Evolutionary conservation across 2,797 vertebrate genomes (phyloP).

Genomic region (Sebastolobus alascanus): DNA sequence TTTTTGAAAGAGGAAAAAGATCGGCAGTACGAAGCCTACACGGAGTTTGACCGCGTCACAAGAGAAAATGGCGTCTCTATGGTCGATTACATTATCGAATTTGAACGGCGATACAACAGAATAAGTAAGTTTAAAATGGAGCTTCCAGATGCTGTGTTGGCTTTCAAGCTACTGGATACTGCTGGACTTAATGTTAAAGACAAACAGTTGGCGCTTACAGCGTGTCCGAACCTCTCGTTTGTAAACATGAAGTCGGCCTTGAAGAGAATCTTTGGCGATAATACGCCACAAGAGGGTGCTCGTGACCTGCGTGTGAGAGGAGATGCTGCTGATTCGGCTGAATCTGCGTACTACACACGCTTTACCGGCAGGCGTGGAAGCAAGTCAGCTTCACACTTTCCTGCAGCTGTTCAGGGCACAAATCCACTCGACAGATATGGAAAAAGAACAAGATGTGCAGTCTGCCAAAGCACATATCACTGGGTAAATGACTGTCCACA

Average conservation of each 20-base stretch:
- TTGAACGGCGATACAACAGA: not conserved
- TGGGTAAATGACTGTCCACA: conserved; percentile 10
- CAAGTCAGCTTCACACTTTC: not conserved
- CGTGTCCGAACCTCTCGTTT: conserved; percentile 8
- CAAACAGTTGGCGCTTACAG: conserved; percentile 24
- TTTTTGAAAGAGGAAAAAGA: conserved; percentile 36
- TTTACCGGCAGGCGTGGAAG: too few species aligned
- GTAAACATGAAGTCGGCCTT: conserved; percentile 26
- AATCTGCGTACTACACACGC: conserved; percentile 1
- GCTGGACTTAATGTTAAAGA: too few species aligned
- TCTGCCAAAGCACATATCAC: conserved; percentile 30
- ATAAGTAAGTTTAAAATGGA: not conserved
- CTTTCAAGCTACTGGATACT: not conserved
- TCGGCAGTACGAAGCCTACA: conserved; percentile 13
- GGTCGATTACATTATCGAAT: conserved; percentile 1
- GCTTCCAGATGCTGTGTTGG: not conserved
- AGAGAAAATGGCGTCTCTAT: not conserved
- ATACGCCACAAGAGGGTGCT: not conserved
- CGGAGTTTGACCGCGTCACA: conserved; percentile 4
- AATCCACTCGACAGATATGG: conserved; percentile 30
- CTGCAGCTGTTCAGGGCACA: conserved; percentile 6
- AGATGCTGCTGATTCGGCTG: too few species aligned
- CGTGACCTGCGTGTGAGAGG: not conserved
- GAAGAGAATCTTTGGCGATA: conserved; percentile 26
- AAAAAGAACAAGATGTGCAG: not conserved